Percentiles rank a stretch among this genome's conserved stretches.
phyloP scores from a whole-genome alignment of 2,113 vertebrate species.

The Meles meles region DNA sequence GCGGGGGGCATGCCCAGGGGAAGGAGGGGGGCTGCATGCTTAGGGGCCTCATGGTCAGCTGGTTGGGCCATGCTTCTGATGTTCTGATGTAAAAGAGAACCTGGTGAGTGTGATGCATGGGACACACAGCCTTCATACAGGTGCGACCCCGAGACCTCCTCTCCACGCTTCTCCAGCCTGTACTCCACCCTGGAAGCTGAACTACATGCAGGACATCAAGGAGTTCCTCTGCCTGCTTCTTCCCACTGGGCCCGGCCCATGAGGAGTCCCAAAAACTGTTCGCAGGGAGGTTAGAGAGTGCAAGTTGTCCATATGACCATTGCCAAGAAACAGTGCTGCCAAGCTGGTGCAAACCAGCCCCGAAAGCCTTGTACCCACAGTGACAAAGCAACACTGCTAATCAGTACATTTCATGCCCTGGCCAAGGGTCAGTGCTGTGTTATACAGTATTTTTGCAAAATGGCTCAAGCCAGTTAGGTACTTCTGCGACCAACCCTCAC shows the following conservation, averaged over 20 bases:
- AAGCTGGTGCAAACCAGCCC: neutral
- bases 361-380: neutral
- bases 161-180: neutral
- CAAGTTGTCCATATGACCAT: neutral
- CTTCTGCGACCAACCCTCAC: neutral
- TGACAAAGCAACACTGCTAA: neutral
- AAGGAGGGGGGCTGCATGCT: neutral
- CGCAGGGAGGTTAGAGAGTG: neutral
- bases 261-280: neutral
- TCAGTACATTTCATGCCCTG: neutral
- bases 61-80: rapidly evolving
- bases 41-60: neutral
- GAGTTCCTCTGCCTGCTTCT: neutral
- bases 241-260: neutral
- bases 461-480: neutral
- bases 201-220: neutral
- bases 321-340: neutral
- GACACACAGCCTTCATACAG: neutral
- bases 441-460: neutral
- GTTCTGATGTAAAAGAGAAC: neutral
- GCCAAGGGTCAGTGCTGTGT: neutral
- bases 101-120: neutral
- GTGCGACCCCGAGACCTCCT: too few relatives aligned
- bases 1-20: neutral
- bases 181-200: neutral